Evolutionary conservation across 2,797 vertebrate genomes (phyloP).

Genomic region (Onychomys leucogaster): DNA sequence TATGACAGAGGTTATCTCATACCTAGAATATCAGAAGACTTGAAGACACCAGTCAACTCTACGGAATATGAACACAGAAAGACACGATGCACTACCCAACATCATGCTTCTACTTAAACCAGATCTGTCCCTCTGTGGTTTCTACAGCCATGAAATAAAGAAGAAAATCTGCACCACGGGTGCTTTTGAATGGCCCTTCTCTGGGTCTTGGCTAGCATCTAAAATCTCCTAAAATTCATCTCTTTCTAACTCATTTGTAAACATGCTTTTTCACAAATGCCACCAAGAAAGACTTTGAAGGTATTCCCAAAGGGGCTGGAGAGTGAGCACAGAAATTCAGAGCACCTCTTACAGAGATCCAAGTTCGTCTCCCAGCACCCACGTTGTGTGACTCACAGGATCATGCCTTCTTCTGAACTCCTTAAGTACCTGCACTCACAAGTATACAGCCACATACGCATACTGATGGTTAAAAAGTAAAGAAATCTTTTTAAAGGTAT

Average conservation of each 20-base stretch:
- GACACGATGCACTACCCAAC: neutral
- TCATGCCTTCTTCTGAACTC: neutral
- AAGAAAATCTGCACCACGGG: neutral
- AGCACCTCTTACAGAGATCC: neutral
- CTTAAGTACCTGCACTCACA: neutral
- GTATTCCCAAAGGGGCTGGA: neutral
- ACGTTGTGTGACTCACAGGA: neutral
- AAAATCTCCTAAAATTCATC: constrained; percentile 28
- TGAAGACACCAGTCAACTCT: neutral
- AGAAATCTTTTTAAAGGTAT: neutral
- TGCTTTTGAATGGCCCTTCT: constrained; percentile 3
- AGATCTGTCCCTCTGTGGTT: neutral
- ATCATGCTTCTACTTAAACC: neutral
- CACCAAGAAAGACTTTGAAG: constrained; percentile 54
- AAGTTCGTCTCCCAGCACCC: neutral
- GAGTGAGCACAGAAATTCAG: neutral
- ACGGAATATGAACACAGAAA: neutral
- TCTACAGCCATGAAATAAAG: neutral
- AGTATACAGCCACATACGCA: neutral
- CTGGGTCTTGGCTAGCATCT: neutral
- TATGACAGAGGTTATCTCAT: neutral
- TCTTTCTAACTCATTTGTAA: neutral
- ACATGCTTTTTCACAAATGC: neutral
- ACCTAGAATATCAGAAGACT: neutral
- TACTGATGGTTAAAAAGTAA: neutral